Conservation (phyloP, 2,888 invertebrate genomes). For the Autographa gamma region DNA sequence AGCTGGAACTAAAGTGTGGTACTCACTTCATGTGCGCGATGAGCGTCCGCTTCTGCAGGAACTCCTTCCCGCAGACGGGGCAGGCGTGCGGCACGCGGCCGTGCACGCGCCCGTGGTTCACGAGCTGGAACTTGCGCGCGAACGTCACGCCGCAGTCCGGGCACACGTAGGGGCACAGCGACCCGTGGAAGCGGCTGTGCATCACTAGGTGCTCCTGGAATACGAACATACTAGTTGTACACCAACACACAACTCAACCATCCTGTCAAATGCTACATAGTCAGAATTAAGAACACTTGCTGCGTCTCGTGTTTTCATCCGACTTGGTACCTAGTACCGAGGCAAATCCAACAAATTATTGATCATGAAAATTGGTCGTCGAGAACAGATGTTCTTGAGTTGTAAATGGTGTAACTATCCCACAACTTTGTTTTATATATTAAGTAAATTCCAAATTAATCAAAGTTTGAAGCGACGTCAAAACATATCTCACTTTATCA, state of each 20-base stretch:
- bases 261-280: too few relatives aligned
- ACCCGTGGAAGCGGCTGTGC: slow-evolving; percentile 97
- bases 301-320: too few relatives aligned
- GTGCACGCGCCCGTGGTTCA: slow-evolving; percentile 94
- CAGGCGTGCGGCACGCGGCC: slow-evolving; percentile 94
- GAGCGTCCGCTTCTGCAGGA: slow-evolving; percentile 94
- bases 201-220: slow-evolving; percentile 91
- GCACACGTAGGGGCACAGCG: slow-evolving; percentile 98
- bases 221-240: background rate
- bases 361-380: too few relatives aligned
- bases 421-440: too few relatives aligned
- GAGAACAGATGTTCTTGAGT: too few relatives aligned
- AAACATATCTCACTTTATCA: too few relatives aligned
- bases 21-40: slow-evolving; percentile 93
- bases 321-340: too few relatives aligned
- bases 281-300: too few relatives aligned
- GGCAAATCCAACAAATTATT: too few relatives aligned
- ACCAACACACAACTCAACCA: background rate
- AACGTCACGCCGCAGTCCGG: slow-evolving; percentile 96
- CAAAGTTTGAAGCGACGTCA: too few relatives aligned
- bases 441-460: too few relatives aligned
- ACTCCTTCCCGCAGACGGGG: slow-evolving; percentile 95
- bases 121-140: slow-evolving; percentile 95
- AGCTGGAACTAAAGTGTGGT: slow-evolving; percentile 96
- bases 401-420: too few relatives aligned